Percentiles rank a stretch among this genome's conserved stretches.
phyloP scores from a whole-genome alignment of 2,888 invertebrate genomes.

The Parthenolecanium corni region DNA sequence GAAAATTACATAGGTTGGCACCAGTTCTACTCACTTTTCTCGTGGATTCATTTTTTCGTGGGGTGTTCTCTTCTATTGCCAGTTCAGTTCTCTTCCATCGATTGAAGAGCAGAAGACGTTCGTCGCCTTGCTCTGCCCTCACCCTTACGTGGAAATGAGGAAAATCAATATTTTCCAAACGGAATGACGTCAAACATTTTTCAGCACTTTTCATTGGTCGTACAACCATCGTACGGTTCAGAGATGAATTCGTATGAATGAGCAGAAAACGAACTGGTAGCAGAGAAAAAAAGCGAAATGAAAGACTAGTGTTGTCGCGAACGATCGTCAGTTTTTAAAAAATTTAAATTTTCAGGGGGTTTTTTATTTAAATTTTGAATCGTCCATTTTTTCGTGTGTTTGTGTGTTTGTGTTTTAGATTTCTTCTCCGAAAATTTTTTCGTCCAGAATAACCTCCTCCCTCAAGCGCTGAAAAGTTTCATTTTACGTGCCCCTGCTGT shows the following conservation, averaged over 20 bases:
- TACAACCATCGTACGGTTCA: constrained; percentile 22
- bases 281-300: constrained; percentile 9
- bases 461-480: too few species aligned
- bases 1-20: too few species aligned
- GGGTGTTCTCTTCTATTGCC: too few species aligned
- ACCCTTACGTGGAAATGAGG: constrained; percentile 1
- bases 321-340: constrained; percentile 3
- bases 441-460: too few species aligned
- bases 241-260: constrained; percentile 19
- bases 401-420: too few species aligned
- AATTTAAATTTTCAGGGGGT: neutral
- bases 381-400: neutral
- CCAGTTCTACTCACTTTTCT: too few species aligned
- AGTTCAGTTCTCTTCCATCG: too few species aligned
- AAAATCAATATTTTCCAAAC: constrained; percentile 21
- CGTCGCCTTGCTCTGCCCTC: neutral
- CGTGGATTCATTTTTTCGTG: too few species aligned
- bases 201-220: constrained; percentile 26
- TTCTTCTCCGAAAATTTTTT: too few species aligned
- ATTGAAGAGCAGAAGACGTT: constrained; percentile 1
- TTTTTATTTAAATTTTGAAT: neutral
- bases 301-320: constrained; percentile 12
- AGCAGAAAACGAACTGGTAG: constrained; percentile 17
- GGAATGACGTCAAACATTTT: constrained; percentile 26
- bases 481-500: neutral